Evolutionary conservation across 1,140 invertebrate species (phyloP), one percentile per base, ranked within the genome.

Genomic region (Caerostris darwini): DNA sequence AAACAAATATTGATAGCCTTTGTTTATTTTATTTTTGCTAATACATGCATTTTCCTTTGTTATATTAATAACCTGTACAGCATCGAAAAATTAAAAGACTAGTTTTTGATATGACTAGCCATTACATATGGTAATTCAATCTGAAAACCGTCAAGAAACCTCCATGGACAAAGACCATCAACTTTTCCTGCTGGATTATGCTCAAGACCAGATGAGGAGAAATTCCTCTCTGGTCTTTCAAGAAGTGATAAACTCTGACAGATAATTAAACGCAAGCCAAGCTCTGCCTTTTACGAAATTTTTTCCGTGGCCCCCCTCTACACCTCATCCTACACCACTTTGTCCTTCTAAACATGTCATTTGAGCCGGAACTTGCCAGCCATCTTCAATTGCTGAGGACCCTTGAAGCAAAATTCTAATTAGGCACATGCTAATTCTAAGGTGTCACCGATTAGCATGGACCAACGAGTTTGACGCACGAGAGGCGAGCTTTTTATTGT

Each of bases 331-430:
- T 64, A 17, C 53, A 64, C 6, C 59, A 83, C 19, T 50, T 17
- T 87, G 92, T 87, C 83, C 50, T 87, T 77, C 57, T n/a, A 71
- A 54, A 71, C 81, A 17, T 58, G 59, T 64, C 77, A 69, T 17
- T 58, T 57, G 71, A 61, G 71, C 53, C 50, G 14, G 57, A n/a
- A 71, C 56, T 50, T 81, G 59, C 64, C 58, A 58, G 54, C n/a
- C 92, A 19, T 50, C 56, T 54, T 57, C 58, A 14, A 67, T 59
- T 61, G 57, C 57, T 59, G 69, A 94, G 92, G 86, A 64, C 86
- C 92, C 92, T 94, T n/a, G 56, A 94, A 94, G 92, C 85, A 61
- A 94, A 88, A 94, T 94, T 94, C 92, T 94, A 94, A 94, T 94
- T 94, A 94, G 86, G 86, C 14, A 64, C 82, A 67, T 56, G 82